A percentile compares a stretch with the other conserved stretches of the same genome.
Evolutionary conservation across 1,140 invertebrate species (phyloP).

Genomic region (Proctacanthus coquilletti): DNA sequence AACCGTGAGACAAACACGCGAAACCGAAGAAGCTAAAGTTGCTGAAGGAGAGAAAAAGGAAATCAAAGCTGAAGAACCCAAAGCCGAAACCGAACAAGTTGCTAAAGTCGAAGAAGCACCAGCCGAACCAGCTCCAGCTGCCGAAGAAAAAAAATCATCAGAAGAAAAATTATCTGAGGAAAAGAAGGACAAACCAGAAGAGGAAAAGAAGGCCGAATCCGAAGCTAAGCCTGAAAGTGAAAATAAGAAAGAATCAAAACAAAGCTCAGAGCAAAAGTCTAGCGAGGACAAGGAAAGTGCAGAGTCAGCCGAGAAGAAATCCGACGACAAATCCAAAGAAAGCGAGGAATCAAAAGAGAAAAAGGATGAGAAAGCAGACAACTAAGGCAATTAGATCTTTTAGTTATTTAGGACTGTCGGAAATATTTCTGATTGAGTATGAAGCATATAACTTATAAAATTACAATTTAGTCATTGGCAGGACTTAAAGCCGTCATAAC

Average conservation of each 20-base stretch:
- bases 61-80: conserved; percentile 6
- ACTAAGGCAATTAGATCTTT: too few relatives aligned
- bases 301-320: conserved; percentile 13
- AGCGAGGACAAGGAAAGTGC: conserved; percentile 12
- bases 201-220: conserved; percentile 12
- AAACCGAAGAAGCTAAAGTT: conserved; percentile 4
- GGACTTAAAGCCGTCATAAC: too few relatives aligned
- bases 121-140: conserved; percentile 5
- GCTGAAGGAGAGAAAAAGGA: conserved; percentile 8
- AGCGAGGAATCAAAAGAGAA: conserved; percentile 19
- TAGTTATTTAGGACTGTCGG: too few relatives aligned
- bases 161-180: conserved; percentile 11
- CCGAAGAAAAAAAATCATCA: conserved; percentile 13
- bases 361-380: too few relatives aligned
- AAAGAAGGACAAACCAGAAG: conserved; percentile 7
- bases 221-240: conserved; percentile 13
- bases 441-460: too few relatives aligned
- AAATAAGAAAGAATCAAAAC: conserved; percentile 11
- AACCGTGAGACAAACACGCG: neutral
- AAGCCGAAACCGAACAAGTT: conserved; percentile 3
- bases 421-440: too few relatives aligned
- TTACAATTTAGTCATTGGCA: too few relatives aligned
- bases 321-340: conserved; percentile 14
- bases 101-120: conserved; percentile 7
- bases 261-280: conserved; percentile 16